Evolutionary conservation across 2,797 vertebrate genomes (phyloP).

Genomic region (Scarus forsteni): DNA sequence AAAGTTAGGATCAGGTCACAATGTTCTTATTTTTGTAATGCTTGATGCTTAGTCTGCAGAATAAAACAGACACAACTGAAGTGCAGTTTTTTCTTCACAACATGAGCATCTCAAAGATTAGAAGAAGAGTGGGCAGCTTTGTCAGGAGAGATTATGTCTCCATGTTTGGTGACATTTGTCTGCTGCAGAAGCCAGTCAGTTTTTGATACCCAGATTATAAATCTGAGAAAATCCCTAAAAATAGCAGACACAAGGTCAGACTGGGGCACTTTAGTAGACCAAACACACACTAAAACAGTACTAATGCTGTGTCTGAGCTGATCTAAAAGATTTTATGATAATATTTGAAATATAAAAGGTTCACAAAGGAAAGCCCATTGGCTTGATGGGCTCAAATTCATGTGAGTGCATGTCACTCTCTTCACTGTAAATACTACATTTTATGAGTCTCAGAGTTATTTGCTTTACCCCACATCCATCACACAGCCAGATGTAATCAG

Average conservation of each 20-base stretch:
- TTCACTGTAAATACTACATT: background rate
- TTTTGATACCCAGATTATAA: slow-evolving; percentile 18
- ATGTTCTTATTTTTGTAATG: background rate
- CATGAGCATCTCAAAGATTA: background rate
- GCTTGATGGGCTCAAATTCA: slow-evolving; percentile 7
- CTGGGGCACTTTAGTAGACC: slow-evolving; percentile 22
- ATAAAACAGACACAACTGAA: background rate
- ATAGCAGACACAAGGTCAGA: background rate
- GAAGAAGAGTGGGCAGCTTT: background rate
- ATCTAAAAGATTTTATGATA: slow-evolving; percentile 17
- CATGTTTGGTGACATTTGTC: slow-evolving; percentile 13
- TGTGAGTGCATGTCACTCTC: slow-evolving; percentile 9
- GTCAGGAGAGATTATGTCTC: slow-evolving; percentile 3
- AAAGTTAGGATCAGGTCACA: slow-evolving; percentile 1
- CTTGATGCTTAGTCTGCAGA: background rate
- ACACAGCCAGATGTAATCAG: slow-evolving; percentile 56
- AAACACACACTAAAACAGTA: slow-evolving; percentile 22
- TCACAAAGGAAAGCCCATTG: slow-evolving; percentile 9
- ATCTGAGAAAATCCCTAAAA: slow-evolving; percentile 20
- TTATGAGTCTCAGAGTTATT: slow-evolving; percentile 27
- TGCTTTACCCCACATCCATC: slow-evolving; percentile 25
- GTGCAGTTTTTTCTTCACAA: background rate
- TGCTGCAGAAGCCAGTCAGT: slow-evolving; percentile 5
- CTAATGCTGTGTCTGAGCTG: slow-evolving; percentile 29
- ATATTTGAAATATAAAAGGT: slow-evolving; percentile 7